These are phyloP conservation scores for Hirundichthys speculiger DNA, from an alignment of 2,113 vertebrate species.

Conservation along the genomic window DNA sequence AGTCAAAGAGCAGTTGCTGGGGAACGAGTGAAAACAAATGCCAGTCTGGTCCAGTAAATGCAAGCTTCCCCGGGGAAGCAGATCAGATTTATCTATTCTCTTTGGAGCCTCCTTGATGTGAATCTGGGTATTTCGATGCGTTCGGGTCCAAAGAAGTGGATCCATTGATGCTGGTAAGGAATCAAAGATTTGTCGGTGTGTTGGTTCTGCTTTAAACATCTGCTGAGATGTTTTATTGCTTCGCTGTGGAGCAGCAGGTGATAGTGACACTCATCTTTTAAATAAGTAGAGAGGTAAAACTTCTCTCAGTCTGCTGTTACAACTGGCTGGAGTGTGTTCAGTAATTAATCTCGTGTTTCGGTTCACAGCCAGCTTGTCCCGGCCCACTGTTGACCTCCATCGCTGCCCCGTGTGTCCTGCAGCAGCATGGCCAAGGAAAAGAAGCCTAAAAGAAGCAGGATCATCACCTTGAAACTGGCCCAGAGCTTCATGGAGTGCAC, in stretches of 20 bases:
- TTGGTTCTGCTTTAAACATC: too few relatives aligned
- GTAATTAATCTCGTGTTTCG: too few relatives aligned
- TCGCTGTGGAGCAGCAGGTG: too few relatives aligned
- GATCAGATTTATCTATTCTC: not conserved
- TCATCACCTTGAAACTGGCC: conserved; percentile 85
- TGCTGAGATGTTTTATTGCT: too few relatives aligned
- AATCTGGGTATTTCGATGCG: not conserved
- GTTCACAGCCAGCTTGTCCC: too few relatives aligned
- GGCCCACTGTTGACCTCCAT: too few relatives aligned
- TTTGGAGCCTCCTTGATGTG: too few relatives aligned
- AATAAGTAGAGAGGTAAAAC: too few relatives aligned
- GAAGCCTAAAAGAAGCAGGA: conserved; percentile 75
- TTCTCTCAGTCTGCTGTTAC: too few relatives aligned
- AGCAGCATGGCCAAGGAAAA: conserved; percentile 67
- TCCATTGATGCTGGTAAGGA: not conserved
- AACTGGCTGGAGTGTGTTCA: too few relatives aligned
- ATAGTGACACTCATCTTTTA: too few relatives aligned
- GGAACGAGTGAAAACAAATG: conserved; percentile 80
- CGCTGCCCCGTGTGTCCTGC: not conserved
- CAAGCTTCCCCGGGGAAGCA: not conserved
- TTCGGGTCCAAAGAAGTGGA: not conserved
- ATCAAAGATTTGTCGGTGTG: too few relatives aligned
- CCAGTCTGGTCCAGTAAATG: not conserved
- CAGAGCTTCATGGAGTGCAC: conserved; percentile 82
- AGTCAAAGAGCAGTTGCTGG: conserved; percentile 80